Evolutionary conservation across 2,797 vertebrate species (phyloP), one percentile per base, ranked within the genome.

Genomic region (Oryzias sinensis): DNA sequence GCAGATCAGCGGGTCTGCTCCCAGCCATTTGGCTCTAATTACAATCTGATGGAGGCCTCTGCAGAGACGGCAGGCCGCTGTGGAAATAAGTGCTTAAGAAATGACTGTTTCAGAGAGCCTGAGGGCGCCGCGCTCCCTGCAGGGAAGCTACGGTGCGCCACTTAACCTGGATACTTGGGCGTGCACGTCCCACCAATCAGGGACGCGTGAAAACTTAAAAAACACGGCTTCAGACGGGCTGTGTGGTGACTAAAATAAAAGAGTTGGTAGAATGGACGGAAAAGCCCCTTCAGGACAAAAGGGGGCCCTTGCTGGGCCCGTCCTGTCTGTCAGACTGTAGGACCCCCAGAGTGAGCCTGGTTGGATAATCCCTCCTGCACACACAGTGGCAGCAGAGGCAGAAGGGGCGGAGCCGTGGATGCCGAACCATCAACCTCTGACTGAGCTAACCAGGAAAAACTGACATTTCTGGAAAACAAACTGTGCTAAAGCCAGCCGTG

Each of bases 301-400:
- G 89, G 88, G 20, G 89, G 76, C 77, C 90, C 93, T 92, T 91
- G 92, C 92, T 93, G 93, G 88, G 93, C 90, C 89, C 78, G 81
- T 88, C 84, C 82, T 84, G 61, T 44, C 54, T 77, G 77, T 85
- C 82, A 75, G 68, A 70, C 60, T 63, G 41, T 52, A 68, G 59
- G 74, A 78, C 46, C 62, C 66, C 53, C 3, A 59, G 73, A 76
- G 74, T 62, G 71, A 74, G 67, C 72, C 62, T 70, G 51, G 3
- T 81, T 69, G 74, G 76, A 82, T 87, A 86, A 90, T 86, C 86
- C 78, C 59, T 64, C 60, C 64, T 43, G 66, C 77, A 77, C 81
- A 77, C 79, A 82, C 79, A 79, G 65, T 49, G 62, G 62, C 76
- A 59, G 76, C 53, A 29, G 52, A 27, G 27, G 27, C 27, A 27